Evolutionary conservation across 1,140 invertebrate genomes (phyloP).

Genomic region (Calephelis virginiensis): DNA sequence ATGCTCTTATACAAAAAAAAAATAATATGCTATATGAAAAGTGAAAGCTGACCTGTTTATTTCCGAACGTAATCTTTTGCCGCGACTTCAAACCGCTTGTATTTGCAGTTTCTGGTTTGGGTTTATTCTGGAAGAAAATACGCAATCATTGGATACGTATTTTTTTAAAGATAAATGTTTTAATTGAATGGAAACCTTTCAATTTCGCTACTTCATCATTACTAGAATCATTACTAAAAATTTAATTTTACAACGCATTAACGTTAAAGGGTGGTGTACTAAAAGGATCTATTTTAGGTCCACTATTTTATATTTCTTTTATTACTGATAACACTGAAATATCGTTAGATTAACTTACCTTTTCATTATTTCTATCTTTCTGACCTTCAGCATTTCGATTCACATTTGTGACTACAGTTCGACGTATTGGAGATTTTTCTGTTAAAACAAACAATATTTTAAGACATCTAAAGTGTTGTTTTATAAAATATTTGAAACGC

Average conservation of each 20-base stretch:
- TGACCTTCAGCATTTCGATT: constrained; percentile 36
- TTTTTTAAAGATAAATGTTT: not conserved
- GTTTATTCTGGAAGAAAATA: constrained; percentile 34
- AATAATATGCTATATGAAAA: not conserved
- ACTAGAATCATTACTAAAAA: too few relatives aligned
- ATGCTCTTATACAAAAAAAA: too few relatives aligned
- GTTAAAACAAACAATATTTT: constrained; percentile 23
- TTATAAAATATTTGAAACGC: not conserved
- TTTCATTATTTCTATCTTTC: constrained; percentile 35
- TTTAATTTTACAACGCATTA: too few relatives aligned
- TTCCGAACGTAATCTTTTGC: constrained; percentile 50
- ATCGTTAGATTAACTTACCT: constrained; percentile 30
- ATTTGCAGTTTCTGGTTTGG: constrained; percentile 29
- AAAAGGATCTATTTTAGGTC: not conserved
- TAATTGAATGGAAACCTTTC: too few relatives aligned
- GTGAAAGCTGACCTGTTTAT: constrained; percentile 45
- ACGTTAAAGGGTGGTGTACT: too few relatives aligned
- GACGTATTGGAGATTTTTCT: constrained; percentile 53
- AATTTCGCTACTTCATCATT: too few relatives aligned
- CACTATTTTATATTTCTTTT: not conserved
- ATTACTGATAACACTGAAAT: not conserved
- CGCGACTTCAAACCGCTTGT: constrained; percentile 35
- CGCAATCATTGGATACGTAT: not conserved
- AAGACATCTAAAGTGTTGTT: not conserved
- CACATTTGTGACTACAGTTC: constrained; percentile 41